Percentiles rank a stretch among this genome's conserved stretches.
phyloP scores from a whole-genome alignment of 2,797 vertebrate genomes.

The Tolypeutes matacus region DNA sequence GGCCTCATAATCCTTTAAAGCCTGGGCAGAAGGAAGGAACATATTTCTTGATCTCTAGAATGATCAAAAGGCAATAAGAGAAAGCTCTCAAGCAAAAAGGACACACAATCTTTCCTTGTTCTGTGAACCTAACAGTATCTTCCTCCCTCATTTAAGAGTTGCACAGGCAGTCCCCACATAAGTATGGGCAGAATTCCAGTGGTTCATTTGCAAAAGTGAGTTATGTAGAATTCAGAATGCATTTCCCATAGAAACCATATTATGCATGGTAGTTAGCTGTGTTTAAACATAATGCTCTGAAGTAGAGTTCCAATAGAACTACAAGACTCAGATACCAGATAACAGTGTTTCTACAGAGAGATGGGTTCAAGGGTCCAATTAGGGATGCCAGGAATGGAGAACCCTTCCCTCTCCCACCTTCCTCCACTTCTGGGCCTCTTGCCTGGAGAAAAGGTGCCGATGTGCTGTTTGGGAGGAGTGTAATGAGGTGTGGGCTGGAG shows the following conservation, averaged over 20 bases:
- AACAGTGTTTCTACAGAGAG: background rate
- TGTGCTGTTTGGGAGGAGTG: background rate
- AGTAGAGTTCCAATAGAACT: slow-evolving; percentile 25
- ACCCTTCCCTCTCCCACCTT: background rate
- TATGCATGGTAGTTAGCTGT: slow-evolving; percentile 13
- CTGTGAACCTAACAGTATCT: background rate
- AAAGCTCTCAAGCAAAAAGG: slow-evolving; percentile 56
- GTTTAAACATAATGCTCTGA: background rate
- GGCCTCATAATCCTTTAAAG: slow-evolving; percentile 3
- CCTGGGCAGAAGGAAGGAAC: slow-evolving; percentile 2
- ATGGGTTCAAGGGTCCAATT: background rate
- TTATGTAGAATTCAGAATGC: slow-evolving; percentile 39
- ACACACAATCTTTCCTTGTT: slow-evolving; percentile 4
- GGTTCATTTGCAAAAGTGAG: slow-evolving; percentile 26
- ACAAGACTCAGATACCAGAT: background rate
- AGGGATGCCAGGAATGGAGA: background rate
- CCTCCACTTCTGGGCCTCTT: background rate
- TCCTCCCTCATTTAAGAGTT: slow-evolving; percentile 46
- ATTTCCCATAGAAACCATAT: slow-evolving; percentile 37
- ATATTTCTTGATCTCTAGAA: slow-evolving; percentile 52
- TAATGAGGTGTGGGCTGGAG: background rate
- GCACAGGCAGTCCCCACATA: background rate
- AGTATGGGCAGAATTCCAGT: slow-evolving; percentile 20
- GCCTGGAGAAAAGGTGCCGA: background rate
- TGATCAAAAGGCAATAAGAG: slow-evolving; percentile 56